Evolutionary conservation across 2,888 invertebrate species (phyloP), one percentile per base, ranked within the genome.

Genomic region (Caenorhabditis angaria): DNA sequence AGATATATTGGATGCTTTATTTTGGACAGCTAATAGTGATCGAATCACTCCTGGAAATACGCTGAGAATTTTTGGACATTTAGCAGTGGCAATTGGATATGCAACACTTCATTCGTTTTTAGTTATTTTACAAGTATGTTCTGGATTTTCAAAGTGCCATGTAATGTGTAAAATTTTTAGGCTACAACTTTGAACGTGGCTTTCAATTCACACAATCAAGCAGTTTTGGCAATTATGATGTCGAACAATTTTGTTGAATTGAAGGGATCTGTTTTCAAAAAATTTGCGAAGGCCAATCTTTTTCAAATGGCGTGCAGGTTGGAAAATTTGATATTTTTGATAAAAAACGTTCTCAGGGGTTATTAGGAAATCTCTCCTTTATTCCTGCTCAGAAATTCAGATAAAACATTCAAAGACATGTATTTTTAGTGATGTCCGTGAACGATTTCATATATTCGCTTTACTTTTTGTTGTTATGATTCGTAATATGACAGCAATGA

Each of bases 231-330:
- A 22, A 97, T 99, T 77, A 97, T 99, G 95, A 95, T 99, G 93
- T 97, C 97, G 10, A 99, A 99, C 88, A 99, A 99, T 91, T 99
- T 99, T 91, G 96, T 99, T n/a, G 99, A 99, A 89, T 90, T 99
- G 58, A 99, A 99, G 90, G 87, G 97, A 66, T 95, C 95, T 85
- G 97, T 99, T 0, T 99, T 99, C 90, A 97, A 97, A 89, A 97
- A 97, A 89, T 95, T 99, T 89, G 99, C 97, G 89, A 97, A 97
- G 88, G 96, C 94, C 88, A 97, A 97, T 90, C 90, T 99, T 18
- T 97, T 97, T 90, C 90, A 91, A 86, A 93, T 99, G 83, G 94
- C 97, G 0, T 99, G 99, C 88, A 85, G n/a, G n/a, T n/a, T n/a
- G n/a, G n/a, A n/a, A n/a, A n/a, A n/a, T 84, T 82, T 85, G 41